Evolutionary conservation across 1,140 invertebrate species (phyloP).

Genomic region (Drosophila simulans): DNA sequence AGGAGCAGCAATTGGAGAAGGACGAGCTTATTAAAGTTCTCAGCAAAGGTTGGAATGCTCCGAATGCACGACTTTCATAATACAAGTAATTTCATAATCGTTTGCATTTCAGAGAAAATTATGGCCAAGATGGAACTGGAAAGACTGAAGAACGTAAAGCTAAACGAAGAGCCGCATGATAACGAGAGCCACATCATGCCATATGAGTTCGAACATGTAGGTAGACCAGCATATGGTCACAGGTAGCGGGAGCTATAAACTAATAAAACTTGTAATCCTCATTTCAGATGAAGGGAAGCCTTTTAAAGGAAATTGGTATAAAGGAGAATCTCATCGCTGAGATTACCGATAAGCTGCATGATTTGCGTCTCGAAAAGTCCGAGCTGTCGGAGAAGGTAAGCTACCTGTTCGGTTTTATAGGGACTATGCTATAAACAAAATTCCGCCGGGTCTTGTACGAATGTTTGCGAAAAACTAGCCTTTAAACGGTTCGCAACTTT

Average conservation of each 20-base stretch:
- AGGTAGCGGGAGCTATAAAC: slow-evolving; percentile 23
- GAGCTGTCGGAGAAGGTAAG: slow-evolving; percentile 40
- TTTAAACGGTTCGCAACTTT: background rate
- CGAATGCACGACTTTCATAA: background rate
- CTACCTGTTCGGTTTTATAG: slow-evolving; percentile 1
- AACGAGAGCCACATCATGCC: background rate
- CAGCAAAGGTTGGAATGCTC: slow-evolving; percentile 26
- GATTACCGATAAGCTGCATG: slow-evolving; percentile 45
- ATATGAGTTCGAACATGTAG: slow-evolving; percentile 57
- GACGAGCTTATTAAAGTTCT: slow-evolving; percentile 42
- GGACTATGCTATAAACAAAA: too few species aligned
- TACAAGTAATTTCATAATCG: background rate
- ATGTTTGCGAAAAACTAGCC: background rate
- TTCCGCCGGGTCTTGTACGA: background rate
- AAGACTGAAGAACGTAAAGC: slow-evolving; percentile 14
- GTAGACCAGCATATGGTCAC: slow-evolving; percentile 22
- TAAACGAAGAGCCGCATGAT: slow-evolving; percentile 15
- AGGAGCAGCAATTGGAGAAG: slow-evolving; percentile 68
- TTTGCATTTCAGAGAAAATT: slow-evolving; percentile 31
- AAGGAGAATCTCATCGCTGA: slow-evolving; percentile 47
- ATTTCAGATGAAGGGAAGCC: slow-evolving; percentile 54
- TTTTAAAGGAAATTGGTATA: slow-evolving; percentile 48
- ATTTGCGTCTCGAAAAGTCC: slow-evolving; percentile 16
- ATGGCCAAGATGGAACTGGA: slow-evolving; percentile 32
- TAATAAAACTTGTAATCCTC: slow-evolving; percentile 9